Percentiles rank a stretch among this genome's conserved stretches.
These are phyloP conservation scores for Cydia splendana DNA, from an alignment of 1,140 invertebrate genomes.

Conservation along the genomic window DNA sequence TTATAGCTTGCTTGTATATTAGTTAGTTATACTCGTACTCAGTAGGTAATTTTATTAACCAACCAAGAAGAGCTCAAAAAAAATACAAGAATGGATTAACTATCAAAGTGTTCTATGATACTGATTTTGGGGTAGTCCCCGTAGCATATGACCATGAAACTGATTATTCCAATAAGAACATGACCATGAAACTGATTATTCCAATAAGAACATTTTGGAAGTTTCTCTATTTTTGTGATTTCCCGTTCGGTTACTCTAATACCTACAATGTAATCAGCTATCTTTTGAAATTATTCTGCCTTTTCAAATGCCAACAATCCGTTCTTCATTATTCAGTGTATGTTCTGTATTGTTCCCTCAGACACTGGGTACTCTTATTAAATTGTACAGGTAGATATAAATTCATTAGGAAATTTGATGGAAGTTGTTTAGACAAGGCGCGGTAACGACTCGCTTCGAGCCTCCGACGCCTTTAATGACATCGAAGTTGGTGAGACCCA, in stretches of 20 bases:
- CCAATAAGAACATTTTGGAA: too few species aligned
- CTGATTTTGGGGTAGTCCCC: too few species aligned
- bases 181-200: too few species aligned
- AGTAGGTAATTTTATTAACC: too few species aligned
- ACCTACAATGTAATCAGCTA: background rate
- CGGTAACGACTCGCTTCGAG: conserved; percentile 68
- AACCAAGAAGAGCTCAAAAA: too few species aligned
- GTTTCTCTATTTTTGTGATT: too few species aligned
- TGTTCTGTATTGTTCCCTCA: conserved; percentile 24
- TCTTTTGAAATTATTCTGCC: background rate
- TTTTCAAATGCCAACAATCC: conserved; percentile 1
- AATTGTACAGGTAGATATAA: conserved; percentile 35
- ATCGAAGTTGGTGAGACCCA: conserved; percentile 63
- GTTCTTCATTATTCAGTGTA: conserved; percentile 27
- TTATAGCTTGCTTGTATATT: background rate
- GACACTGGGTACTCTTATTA: conserved; percentile 30
- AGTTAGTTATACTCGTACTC: background rate
- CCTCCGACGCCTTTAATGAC: conserved; percentile 74
- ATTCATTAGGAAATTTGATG: conserved; percentile 58
- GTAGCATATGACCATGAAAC: too few species aligned
- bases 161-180: too few species aligned
- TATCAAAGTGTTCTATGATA: too few species aligned
- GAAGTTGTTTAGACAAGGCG: conserved; percentile 70
- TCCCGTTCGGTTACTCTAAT: too few species aligned
- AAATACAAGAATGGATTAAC: too few species aligned